These are phyloP conservation scores for Brachyopa scutellaris DNA, from an alignment of 2,888 invertebrate genomes.

Conservation along the genomic window DNA sequence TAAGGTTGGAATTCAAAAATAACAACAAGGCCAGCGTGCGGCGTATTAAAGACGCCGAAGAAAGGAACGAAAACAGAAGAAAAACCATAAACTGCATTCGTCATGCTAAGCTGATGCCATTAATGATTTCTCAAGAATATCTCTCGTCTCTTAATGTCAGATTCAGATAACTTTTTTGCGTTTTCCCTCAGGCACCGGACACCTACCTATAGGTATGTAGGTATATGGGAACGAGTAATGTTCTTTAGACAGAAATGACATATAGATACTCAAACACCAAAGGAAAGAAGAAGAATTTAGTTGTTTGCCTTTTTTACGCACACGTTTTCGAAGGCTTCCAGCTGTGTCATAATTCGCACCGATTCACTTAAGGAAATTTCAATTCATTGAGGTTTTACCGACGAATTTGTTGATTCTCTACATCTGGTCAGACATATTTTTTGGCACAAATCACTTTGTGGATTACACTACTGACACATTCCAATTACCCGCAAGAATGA, in stretches of 20 bases:
- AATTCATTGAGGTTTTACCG: conserved; percentile 46
- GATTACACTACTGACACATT: conserved; percentile 49
- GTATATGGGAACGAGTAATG: conserved; percentile 3
- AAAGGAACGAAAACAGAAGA: neutral
- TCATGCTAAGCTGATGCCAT: conserved; percentile 39
- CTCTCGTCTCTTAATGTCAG: neutral
- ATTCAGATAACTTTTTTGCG: conserved; percentile 18
- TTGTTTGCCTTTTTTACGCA: neutral
- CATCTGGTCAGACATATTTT: conserved; percentile 24
- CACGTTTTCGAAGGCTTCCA: conserved; percentile 32
- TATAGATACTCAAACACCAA: too few species aligned
- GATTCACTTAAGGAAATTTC: conserved; percentile 43
- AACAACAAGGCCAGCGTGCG: too few species aligned
- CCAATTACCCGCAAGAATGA: neutral
- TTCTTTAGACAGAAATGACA: conserved; percentile 18
- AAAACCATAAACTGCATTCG: conserved; percentile 38
- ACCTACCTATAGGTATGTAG: too few species aligned
- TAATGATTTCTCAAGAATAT: conserved; percentile 50
- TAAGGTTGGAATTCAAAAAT: neutral
- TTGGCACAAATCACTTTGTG: conserved; percentile 44
- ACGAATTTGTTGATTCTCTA: neutral
- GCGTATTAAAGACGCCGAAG: neutral
- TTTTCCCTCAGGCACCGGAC: conserved; percentile 23
- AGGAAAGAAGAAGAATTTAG: conserved; percentile 3
- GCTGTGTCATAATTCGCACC: conserved; percentile 59